phyloP scores from a whole-genome alignment of 2,797 vertebrate genomes.

The Hylomyscus alleni region DNA sequence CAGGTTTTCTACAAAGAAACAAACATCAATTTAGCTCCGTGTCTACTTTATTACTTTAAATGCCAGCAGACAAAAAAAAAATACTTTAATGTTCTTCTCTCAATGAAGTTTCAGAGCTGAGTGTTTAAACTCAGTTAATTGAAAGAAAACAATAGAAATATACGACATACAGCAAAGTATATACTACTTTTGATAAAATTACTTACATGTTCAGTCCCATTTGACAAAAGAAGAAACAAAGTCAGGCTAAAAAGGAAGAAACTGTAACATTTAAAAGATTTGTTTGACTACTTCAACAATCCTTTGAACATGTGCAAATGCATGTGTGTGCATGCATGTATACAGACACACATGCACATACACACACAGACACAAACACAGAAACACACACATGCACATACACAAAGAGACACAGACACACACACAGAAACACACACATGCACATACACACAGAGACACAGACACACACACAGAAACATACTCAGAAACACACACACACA shows the following conservation, averaged over 20 bases:
- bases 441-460: too few relatives aligned
- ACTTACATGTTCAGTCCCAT: neutral
- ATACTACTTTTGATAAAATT: neutral
- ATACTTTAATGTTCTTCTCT: constrained; percentile 8
- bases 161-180: neutral
- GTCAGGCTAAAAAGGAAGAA: neutral
- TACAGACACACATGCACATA: neutral
- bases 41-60: constrained; percentile 72
- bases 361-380: too few relatives aligned
- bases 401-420: neutral
- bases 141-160: neutral
- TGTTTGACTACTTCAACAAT: neutral
- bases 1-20: constrained; percentile 73
- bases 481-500: too few relatives aligned
- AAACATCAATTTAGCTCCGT: constrained; percentile 73
- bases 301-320: neutral
- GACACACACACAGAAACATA: neutral
- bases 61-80: constrained; percentile 54
- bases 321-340: neutral
- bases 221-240: constrained; percentile 44
- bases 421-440: too few relatives aligned
- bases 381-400: neutral
- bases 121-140: constrained; percentile 47
- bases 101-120: neutral
- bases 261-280: neutral